Base-by-base conservation (phyloP, 1,140 invertebrate species). In the Papilio machaon region DNA sequence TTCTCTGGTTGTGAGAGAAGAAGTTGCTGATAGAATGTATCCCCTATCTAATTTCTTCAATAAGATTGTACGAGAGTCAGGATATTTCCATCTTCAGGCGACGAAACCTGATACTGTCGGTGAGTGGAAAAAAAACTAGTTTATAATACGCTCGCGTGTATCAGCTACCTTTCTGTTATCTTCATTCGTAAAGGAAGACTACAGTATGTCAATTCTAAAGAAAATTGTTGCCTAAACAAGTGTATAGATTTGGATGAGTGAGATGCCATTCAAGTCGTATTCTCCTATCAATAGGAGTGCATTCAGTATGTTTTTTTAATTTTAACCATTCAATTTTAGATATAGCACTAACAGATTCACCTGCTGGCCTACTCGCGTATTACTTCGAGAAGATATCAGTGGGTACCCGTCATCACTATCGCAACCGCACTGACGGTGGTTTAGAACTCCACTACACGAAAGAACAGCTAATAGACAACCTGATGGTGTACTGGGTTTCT, bases 41-140 rank as follows among this genome's bases (percentile, higher is more conserved):
- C 97, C 97, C 0, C 46, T 97, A 1, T 89, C 89, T 0, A 82
- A 95, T 10, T 83, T 95, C 1, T 94, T 96, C 5, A 78, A 82
- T 1, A 86, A 83, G 70, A 1, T 97, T 0, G 49, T 98, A 1
- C 94, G 96, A 84, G 98, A 98, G 92, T 92, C 92, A 67, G 98
- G 98, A 13, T 99, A 99, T 88, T 89, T 97, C 35, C 97, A 98
- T 88, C 90, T 99, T 35, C 98, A 99, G 93, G 96, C 97, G 7
- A 98, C 98, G 0, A 99, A 98, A 92, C 98, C 98, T 17, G 98
- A 99, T 88, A 99, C 98, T 6, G 94, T 99, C 82, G 91, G 93
- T 93, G 84, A 85, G 89, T 84, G 10, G 43, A 30, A 30, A 30
- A 30, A 30, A 30, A 30, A 30, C 23, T 30, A 30, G 23, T 30